Evolutionary conservation across 2,888 invertebrate species (phyloP).

Genomic region (Petrolisthes cinctipes): DNA sequence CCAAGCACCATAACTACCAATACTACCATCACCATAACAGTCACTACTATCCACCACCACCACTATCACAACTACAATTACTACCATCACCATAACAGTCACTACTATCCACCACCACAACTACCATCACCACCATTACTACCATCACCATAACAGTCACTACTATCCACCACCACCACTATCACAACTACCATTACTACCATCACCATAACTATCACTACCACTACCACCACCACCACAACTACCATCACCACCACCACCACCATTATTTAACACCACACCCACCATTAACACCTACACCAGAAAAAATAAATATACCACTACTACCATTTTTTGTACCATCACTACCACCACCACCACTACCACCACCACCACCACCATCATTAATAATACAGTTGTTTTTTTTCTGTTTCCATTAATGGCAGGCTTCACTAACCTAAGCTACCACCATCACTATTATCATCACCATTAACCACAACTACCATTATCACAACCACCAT

Average conservation of each 20-base stretch:
- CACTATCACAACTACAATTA: neutral
- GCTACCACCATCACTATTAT: neutral
- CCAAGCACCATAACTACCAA: neutral
- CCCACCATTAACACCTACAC: neutral
- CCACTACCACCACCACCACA: neutral
- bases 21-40: neutral
- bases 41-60: neutral
- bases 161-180: neutral
- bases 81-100: neutral
- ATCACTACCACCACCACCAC: neutral
- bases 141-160: neutral
- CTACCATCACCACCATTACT: neutral
- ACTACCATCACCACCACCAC: neutral
- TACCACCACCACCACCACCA: neutral
- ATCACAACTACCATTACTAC: neutral
- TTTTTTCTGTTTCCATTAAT: neutral
- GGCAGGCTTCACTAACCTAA: no score
- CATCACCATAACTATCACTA: neutral
- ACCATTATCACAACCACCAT: slow-evolving; percentile 55
- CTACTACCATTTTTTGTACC: neutral
- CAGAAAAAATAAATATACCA: neutral
- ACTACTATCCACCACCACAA: neutral
- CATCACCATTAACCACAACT: slow-evolving; percentile 5
- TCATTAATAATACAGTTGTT: neutral
- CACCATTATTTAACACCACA: neutral